Evolutionary conservation across 2,113 vertebrate genomes (phyloP).

Genomic region (Nerophis lumbriciformis): DNA sequence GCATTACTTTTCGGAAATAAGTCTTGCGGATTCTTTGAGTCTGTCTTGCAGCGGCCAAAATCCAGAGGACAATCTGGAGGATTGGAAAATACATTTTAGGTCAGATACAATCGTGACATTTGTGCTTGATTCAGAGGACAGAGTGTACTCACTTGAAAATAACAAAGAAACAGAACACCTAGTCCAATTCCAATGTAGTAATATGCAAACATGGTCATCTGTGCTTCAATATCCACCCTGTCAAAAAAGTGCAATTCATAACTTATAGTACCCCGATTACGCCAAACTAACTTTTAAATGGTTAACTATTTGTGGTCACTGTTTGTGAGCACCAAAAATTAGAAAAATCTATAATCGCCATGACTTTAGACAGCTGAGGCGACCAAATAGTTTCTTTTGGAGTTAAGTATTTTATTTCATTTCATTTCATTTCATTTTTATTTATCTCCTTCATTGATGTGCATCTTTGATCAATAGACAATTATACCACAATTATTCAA

Average conservation of each 20-base stretch:
- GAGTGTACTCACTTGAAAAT: constrained; percentile 67
- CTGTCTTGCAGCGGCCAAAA: constrained; percentile 65
- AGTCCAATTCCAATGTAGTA: constrained; percentile 73
- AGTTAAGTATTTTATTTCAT: no score
- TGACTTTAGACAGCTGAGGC: no score
- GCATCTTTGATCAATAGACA: no score
- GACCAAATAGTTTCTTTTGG: no score
- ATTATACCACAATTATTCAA: no score
- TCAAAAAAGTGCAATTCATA: constrained; percentile 10
- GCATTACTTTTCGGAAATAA: constrained; percentile 74
- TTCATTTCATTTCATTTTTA: no score
- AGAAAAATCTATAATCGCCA: no score
- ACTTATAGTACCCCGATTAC: no score
- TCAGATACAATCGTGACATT: background rate
- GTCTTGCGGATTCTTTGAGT: constrained; percentile 62
- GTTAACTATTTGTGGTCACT: no score
- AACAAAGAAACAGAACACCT: constrained; percentile 64
- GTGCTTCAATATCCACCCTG: constrained; percentile 69
- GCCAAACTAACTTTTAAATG: no score
- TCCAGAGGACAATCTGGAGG: constrained; percentile 68
- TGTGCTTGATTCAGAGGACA: background rate
- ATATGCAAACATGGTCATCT: constrained; percentile 73
- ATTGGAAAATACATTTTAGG: background rate
- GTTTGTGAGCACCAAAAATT: no score
- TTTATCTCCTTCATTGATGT: no score